Base-by-base conservation (phyloP, 2,888 invertebrate genomes). In the Bedellia somnulentella region DNA sequence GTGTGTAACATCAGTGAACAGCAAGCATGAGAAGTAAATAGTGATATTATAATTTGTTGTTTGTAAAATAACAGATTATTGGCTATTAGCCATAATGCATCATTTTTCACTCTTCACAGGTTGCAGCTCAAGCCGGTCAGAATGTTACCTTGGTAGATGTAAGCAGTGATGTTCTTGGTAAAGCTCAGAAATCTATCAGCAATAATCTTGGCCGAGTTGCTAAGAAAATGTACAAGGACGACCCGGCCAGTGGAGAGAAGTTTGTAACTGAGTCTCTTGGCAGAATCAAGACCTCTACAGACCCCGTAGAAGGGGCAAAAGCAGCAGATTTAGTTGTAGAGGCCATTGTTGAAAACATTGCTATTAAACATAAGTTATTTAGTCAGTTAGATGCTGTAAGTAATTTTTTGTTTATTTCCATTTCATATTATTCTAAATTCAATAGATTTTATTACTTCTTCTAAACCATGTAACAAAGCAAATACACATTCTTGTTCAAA, bases 261-360 rank as follows among this genome's bases (percentile, higher is more conserved):
- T 91, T 89, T 50, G 71, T 89, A 5, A 49, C 70, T 0, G 81
- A 84, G 11, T 75, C 87, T 0, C 49, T 85, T 37, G 61, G 62
- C 4, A 78, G 82, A 24, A 75, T 93, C 29, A 78, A 76, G 36
- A 80, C 80, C 2, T 73, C 81, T 1, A 82, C 85, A 0, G 79
- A 85, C 48, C 54, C 85, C 1, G 61, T 62, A 2, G 78, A 73
- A 21, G 79, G 83, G 9, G 85, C 85, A 0, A 79, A 81, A 52
- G 64, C 79, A 12, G 73, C 86, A 5, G 89, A 91, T 59, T 57
- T 93, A 33, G 86, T 93, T 3, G 81, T 93, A 9, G 93, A 93
- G 64, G 93, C 93, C 5, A 87, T 93, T 47, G 83, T 92, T 5
- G 93, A 93, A 57, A 91, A 92, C 49, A 64, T 93, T 35, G 82